A percentile compares a stretch with the other conserved stretches of the same genome.
phyloP scores from a whole-genome alignment of 2,113 vertebrate genomes.

The Lipophrys pholis region DNA sequence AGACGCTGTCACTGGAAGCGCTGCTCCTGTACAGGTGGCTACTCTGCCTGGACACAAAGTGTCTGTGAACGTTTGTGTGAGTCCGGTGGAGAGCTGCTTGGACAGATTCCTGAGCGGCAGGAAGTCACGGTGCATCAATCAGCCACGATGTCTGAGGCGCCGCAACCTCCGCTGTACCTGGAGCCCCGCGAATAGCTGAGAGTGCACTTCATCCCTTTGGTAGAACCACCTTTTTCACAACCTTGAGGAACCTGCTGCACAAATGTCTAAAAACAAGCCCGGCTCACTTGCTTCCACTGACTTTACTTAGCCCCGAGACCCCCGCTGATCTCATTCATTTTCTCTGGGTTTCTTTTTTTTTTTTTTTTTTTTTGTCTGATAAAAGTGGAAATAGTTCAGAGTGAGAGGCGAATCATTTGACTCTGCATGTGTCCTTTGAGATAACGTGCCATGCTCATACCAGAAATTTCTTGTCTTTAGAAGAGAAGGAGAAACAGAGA shows the following conservation, averaged over 20 bases:
- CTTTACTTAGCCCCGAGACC: constrained; percentile 24
- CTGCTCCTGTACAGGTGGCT: constrained; percentile 11
- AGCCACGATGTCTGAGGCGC: constrained; percentile 47
- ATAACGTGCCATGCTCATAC: constrained; percentile 55
- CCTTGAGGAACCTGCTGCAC: constrained; percentile 1
- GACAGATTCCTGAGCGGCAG: constrained; percentile 51
- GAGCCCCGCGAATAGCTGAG: constrained; percentile 44
- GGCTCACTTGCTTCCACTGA: constrained; percentile 20
- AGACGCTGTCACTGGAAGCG: constrained; percentile 3
- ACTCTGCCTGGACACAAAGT: constrained; percentile 51
- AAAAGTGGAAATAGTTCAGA: constrained; percentile 61
- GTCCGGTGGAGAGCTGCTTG: constrained; percentile 34
- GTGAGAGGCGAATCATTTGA: constrained; percentile 64
- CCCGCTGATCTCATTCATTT: constrained; percentile 41
- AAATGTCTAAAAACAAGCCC: constrained; percentile 11
- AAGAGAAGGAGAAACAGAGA: constrained; percentile 19
- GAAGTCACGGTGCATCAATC: constrained; percentile 66
- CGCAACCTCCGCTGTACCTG: constrained; percentile 28
- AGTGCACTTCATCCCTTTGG: constrained; percentile 28
- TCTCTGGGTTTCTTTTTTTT: no score
- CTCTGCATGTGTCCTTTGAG: constrained; percentile 74
- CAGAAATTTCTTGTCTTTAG: constrained; percentile 61
- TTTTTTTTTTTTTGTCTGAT: constrained; percentile 45
- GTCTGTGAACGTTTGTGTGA: constrained; percentile 38
- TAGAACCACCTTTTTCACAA: constrained; percentile 15